Evolutionary conservation across 2,113 vertebrate species (phyloP).

Genomic region (Chinchilla lanigera): DNA sequence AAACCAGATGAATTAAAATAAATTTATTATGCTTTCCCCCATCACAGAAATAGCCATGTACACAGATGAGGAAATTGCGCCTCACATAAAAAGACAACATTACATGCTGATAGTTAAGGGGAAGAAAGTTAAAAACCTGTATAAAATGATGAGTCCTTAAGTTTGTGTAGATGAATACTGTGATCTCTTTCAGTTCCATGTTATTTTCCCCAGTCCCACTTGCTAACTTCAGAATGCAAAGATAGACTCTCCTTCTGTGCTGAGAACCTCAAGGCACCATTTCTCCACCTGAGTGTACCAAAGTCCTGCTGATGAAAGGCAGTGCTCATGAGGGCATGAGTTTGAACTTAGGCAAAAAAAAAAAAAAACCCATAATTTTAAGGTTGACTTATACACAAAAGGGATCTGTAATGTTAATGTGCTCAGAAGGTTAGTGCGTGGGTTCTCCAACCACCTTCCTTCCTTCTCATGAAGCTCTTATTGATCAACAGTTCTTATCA

Average conservation of each 20-base stretch:
- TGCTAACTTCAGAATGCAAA: not conserved
- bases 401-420: not conserved
- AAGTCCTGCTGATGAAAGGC: not conserved
- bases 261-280: not conserved
- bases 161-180: not conserved
- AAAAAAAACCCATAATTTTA: not conserved
- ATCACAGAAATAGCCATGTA: not conserved
- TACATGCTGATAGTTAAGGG: not conserved
- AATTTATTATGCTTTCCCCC: not conserved
- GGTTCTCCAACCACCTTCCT: not conserved
- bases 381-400: not conserved
- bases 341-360: not conserved
- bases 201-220: not conserved
- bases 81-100: not conserved
- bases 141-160: not conserved
- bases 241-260: rapidly evolving
- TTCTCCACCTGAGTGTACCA: not conserved
- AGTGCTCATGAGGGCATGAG: not conserved
- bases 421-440: not conserved
- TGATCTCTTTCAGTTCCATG: not conserved
- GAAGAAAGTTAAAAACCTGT: not conserved
- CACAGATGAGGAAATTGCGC: not conserved
- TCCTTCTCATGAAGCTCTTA: not conserved
- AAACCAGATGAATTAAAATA: not conserved
- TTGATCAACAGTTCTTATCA: not conserved